Percentiles rank a stretch among this genome's conserved stretches.
Conservation (phyloP, 2,888 invertebrate genomes). For the Antheraea yamamai region DNA sequence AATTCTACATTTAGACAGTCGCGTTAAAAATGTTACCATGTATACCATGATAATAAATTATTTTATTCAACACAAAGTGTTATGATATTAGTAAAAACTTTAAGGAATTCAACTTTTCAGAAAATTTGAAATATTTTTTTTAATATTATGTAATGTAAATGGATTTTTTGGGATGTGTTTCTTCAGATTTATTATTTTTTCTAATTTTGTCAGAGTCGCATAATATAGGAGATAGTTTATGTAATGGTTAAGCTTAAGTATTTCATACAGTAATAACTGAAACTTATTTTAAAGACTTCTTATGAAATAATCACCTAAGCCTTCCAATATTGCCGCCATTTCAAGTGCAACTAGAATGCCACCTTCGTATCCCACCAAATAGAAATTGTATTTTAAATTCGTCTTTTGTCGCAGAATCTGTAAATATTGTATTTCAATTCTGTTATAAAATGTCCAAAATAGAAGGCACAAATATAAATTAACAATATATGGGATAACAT, state of each 20-base stretch:
- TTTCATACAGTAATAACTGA: too few species aligned
- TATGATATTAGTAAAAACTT: neutral
- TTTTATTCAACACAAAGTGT: neutral
- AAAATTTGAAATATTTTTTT: neutral
- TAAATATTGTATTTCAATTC: conserved; percentile 17
- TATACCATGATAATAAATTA: too few species aligned
- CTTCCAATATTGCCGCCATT: conserved; percentile 54
- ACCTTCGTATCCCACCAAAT: conserved; percentile 56
- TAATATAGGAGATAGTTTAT: too few species aligned
- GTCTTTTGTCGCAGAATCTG: conserved; percentile 47
- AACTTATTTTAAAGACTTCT: neutral
- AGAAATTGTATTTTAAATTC: conserved; percentile 41
- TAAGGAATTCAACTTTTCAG: neutral
- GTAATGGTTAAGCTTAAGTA: too few species aligned
- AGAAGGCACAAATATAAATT: neutral
- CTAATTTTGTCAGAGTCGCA: neutral
- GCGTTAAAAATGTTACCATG: too few species aligned
- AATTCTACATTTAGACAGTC: too few species aligned
- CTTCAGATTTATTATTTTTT: neutral
- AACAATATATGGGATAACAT: neutral
- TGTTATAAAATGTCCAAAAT: neutral
- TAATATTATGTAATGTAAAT: too few species aligned
- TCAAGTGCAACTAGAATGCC: conserved; percentile 54
- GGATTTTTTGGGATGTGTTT: neutral
- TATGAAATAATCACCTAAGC: conserved; percentile 41